phyloP scores from a whole-genome alignment of 2,888 invertebrate species.

The Perizoma flavofasciatum region DNA sequence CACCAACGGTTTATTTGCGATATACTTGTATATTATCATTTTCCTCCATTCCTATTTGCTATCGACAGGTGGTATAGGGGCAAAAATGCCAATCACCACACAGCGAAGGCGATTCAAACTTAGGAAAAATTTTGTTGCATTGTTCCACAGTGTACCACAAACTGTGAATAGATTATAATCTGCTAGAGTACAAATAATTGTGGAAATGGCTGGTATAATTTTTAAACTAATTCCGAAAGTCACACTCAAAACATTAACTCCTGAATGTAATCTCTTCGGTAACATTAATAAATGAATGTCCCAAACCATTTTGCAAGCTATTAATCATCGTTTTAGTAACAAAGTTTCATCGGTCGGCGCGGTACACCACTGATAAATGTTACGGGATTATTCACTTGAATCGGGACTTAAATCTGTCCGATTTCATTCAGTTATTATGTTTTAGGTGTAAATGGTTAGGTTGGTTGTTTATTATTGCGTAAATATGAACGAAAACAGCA shows the following conservation, averaged over 20 bases:
- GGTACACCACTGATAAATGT: conserved; percentile 29
- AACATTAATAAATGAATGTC: conserved; percentile 30
- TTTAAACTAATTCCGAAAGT: conserved; percentile 2
- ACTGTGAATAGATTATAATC: no score
- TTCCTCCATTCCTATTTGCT: no score
- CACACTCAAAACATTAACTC: conserved; percentile 4
- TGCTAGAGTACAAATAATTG: no score
- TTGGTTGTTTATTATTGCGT: not conserved
- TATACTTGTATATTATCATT: no score
- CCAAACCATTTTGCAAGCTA: conserved; percentile 19
- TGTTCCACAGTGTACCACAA: no score
- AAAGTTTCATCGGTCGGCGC: conserved; percentile 14
- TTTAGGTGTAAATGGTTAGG: not conserved
- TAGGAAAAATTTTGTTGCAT: no score
- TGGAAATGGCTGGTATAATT: not conserved
- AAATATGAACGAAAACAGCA: not conserved
- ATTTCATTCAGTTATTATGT: not conserved
- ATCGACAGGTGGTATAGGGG: no score
- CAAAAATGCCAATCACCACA: no score
- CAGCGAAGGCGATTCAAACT: no score
- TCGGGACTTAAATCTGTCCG: not conserved
- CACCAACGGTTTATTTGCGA: no score
- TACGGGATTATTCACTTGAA: conserved; percentile 11
- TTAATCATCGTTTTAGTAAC: conserved; percentile 31
- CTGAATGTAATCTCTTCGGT: conserved; percentile 22